These are phyloP conservation scores for Enhydra lutris DNA, from an alignment of 2,113 vertebrate genomes.

Conservation along the genomic window DNA sequence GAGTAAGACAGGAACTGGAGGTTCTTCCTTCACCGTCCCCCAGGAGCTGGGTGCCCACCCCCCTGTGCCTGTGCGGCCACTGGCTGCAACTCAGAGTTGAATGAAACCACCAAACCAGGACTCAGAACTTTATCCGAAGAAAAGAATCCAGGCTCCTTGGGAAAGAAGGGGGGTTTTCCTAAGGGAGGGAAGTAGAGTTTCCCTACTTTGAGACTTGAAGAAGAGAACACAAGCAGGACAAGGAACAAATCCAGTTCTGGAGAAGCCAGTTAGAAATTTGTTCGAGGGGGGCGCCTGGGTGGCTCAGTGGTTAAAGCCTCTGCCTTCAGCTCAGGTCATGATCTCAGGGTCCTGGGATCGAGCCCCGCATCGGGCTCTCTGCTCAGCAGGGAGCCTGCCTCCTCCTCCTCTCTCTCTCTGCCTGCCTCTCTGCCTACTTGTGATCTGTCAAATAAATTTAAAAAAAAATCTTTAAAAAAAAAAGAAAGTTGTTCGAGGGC, in stretches of 20 bases:
- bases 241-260: neutral
- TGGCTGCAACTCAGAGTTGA: neutral
- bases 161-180: neutral
- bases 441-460: too few relatives aligned
- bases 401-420: too few relatives aligned
- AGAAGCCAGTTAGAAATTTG: neutral
- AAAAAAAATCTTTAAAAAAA: too few relatives aligned
- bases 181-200: neutral
- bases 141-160: neutral
- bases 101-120: neutral
- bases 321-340: too few relatives aligned
- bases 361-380: too few relatives aligned
- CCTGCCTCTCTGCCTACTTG: too few relatives aligned
- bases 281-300: too few relatives aligned
- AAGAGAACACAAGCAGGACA: neutral
- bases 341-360: too few relatives aligned
- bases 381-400: too few relatives aligned
- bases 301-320: too few relatives aligned
- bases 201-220: neutral
- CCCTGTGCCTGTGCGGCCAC: neutral
- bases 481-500: too few relatives aligned
- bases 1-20: neutral
- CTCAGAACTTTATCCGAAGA: neutral
- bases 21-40: neutral
- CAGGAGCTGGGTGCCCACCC: neutral